These are phyloP conservation scores for Macquaria ambigua DNA, from an alignment of 2,113 vertebrate species.

Conservation along the genomic window DNA sequence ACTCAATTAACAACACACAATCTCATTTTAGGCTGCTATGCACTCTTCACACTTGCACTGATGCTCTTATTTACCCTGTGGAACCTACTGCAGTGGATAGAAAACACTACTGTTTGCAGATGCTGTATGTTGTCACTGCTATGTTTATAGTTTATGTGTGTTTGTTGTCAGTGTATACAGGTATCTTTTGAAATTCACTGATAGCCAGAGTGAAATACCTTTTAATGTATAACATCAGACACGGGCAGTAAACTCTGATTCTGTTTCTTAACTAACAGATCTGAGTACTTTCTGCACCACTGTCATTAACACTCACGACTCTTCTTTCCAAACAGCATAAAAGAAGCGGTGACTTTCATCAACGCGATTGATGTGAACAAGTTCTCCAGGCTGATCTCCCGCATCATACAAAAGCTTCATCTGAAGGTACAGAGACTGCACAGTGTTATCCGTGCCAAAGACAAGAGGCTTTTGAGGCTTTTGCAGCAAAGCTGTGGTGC, in stretches of 20 bases:
- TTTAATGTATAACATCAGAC: not conserved
- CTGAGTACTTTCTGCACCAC: not conserved
- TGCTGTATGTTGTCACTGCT: conserved; percentile 1
- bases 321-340: conserved; percentile 86
- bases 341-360: conserved; percentile 91
- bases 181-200: conserved; percentile 11
- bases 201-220: not conserved
- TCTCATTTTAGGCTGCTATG: not conserved
- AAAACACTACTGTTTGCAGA: not conserved
- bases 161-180: not conserved
- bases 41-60: not conserved
- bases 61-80: not conserved
- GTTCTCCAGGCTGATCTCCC: conserved; percentile 91
- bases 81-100: not conserved
- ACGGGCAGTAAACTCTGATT: not conserved
- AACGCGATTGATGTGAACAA: conserved; percentile 90
- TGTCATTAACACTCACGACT: conserved; percentile 15
- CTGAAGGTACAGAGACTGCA: conserved; percentile 89
- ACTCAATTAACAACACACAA: not conserved
- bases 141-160: not conserved
- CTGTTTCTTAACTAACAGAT: not conserved
- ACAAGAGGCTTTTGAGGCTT: conserved; percentile 49
- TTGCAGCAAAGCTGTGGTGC: conserved; percentile 20
- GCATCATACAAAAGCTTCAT: conserved; percentile 95
- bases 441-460: conserved; percentile 23